A percentile compares a stretch with the other conserved stretches of the same genome.
phyloP scores from a whole-genome alignment of 2,113 vertebrate species.

The Nicator chloris region DNA sequence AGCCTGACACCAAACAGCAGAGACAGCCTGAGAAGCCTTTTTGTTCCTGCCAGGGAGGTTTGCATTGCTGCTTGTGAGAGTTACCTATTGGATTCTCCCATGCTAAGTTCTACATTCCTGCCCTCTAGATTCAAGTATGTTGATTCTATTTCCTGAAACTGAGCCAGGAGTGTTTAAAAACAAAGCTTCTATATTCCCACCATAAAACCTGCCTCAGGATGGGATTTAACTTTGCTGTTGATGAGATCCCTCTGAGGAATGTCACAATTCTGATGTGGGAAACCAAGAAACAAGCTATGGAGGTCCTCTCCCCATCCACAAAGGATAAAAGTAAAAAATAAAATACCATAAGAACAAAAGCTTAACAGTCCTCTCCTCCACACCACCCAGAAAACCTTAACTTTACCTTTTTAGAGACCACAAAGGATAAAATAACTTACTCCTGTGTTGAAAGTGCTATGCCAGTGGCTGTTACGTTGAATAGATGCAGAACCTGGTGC shows the following conservation, averaged over 20 bases:
- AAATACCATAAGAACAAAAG: neutral
- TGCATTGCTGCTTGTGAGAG: neutral
- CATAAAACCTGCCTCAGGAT: neutral
- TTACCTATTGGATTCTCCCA: neutral
- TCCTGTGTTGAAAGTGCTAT: neutral
- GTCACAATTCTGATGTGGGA: neutral
- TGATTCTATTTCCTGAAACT: neutral
- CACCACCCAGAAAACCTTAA: neutral
- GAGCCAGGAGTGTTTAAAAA: neutral
- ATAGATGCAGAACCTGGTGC: rapidly evolving
- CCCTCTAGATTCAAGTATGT: neutral
- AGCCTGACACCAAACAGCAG: neutral
- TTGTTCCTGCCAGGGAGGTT: neutral
- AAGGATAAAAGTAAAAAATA: neutral
- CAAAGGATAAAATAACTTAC: neutral
- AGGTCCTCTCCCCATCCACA: neutral
- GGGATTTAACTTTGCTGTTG: neutral
- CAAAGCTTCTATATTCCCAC: neutral
- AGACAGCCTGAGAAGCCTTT: neutral
- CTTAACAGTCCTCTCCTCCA: neutral
- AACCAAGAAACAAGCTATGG: neutral
- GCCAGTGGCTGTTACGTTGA: neutral
- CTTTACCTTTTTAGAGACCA: neutral
- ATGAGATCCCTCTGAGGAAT: neutral
- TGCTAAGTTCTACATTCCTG: neutral